These are phyloP conservation scores for Leptoclinus maculatus DNA, from an alignment of 2,797 vertebrate species.

Conservation along the genomic window DNA sequence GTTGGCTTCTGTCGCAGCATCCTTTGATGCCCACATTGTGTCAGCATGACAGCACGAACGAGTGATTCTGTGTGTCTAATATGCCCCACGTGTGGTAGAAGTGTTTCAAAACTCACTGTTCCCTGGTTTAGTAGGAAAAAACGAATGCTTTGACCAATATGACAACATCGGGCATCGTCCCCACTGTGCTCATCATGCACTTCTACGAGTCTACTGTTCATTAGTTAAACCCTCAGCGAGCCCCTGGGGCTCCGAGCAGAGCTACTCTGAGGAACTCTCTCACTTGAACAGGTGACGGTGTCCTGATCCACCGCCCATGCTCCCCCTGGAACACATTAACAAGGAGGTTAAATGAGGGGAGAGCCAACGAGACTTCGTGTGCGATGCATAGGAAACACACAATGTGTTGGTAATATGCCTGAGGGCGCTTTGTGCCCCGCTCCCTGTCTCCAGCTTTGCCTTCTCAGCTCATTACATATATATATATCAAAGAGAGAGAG, in stretches of 20 bases:
- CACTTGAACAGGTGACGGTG: constrained; percentile 15
- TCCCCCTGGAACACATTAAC: constrained; percentile 29
- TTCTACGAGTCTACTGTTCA: constrained; percentile 19
- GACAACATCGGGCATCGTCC: not conserved
- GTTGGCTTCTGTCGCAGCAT: not conserved
- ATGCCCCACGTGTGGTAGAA: not conserved
- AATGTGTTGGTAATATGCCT: constrained; percentile 25
- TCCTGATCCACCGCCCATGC: constrained; percentile 13
- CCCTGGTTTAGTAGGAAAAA: not conserved
- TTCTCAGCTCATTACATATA: constrained; percentile 38
- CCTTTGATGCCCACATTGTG: not conserved
- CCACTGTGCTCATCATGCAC: constrained; percentile 9
- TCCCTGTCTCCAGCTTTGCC: not conserved
- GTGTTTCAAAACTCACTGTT: not conserved
- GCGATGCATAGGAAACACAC: constrained; percentile 28
- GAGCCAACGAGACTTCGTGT: not conserved
- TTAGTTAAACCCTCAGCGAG: constrained; percentile 18
- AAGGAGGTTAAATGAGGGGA: constrained; percentile 45
- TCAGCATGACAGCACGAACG: not conserved
- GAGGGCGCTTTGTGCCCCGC: not conserved
- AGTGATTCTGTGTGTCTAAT: constrained; percentile 8
- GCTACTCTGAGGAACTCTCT: constrained; percentile 29
- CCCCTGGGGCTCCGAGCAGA: constrained; percentile 22
- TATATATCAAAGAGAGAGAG: constrained; percentile 2
- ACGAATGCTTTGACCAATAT: not conserved